Percentiles rank a stretch among this genome's conserved stretches.
These are phyloP conservation scores for Pelodytes ibericus DNA, from an alignment of 2,797 vertebrate genomes.

Conservation along the genomic window DNA sequence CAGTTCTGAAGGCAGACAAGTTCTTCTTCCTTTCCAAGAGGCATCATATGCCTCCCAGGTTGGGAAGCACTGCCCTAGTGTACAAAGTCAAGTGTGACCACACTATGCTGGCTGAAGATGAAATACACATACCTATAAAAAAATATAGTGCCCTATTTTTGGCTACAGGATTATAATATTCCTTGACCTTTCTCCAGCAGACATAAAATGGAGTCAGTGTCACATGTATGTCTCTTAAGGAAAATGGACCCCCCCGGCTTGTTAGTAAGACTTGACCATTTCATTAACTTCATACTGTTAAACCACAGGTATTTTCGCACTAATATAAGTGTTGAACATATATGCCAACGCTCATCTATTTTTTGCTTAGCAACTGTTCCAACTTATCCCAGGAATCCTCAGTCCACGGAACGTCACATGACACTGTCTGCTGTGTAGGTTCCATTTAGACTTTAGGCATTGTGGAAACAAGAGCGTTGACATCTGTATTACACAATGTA, in stretches of 20 bases:
- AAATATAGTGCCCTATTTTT: background rate
- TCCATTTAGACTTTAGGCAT: no score
- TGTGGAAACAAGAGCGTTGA: no score
- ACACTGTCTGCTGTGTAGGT: constrained; percentile 1
- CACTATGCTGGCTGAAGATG: background rate
- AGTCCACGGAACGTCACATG: constrained; percentile 11
- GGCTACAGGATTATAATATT: constrained; percentile 1
- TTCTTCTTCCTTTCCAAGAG: no score
- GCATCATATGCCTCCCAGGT: no score
- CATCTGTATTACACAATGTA: no score
- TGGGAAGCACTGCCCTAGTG: no score
- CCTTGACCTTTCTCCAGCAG: constrained; percentile 12
- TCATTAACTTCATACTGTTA: background rate
- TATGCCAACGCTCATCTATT: constrained; percentile 39
- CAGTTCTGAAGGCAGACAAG: no score
- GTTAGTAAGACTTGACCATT: constrained; percentile 8
- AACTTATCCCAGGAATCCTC: constrained; percentile 29
- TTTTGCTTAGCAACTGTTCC: constrained; percentile 41
- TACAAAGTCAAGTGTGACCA: no score
- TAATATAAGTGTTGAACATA: constrained; percentile 30
- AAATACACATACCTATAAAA: background rate
- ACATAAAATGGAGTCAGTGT: background rate
- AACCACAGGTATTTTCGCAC: background rate
- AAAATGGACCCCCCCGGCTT: background rate
- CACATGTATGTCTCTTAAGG: background rate